These are phyloP conservation scores for Herpetotheres cachinnans DNA, from an alignment of 2,113 vertebrate genomes.

Conservation along the genomic window DNA sequence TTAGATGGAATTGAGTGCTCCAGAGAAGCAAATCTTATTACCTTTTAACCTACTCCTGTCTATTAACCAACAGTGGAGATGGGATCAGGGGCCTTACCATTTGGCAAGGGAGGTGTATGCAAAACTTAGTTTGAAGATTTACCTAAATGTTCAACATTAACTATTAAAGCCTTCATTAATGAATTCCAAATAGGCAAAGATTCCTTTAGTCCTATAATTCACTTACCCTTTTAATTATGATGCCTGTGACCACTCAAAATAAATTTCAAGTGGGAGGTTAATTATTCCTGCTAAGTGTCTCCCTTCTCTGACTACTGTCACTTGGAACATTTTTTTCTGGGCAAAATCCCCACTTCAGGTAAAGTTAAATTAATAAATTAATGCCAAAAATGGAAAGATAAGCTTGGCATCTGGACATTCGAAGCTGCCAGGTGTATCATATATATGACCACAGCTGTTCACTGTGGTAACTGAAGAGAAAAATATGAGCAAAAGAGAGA, in stretches of 20 bases:
- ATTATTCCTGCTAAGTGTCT: not conserved
- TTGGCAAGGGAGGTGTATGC: not conserved
- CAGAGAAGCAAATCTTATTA: conserved; percentile 31
- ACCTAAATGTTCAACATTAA: not conserved
- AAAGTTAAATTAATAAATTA: not conserved
- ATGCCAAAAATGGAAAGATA: not conserved
- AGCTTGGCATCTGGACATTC: conserved; percentile 40
- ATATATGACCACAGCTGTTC: conserved; percentile 33
- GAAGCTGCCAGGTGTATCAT: conserved; percentile 14
- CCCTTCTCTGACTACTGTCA: not conserved
- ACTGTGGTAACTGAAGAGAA: conserved; percentile 8
- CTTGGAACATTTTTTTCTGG: not conserved
- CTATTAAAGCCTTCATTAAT: not conserved
- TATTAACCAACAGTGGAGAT: not conserved
- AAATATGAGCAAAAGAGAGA: not conserved
- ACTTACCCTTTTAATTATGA: not conserved
- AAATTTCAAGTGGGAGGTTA: not conserved
- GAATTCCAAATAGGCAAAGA: not conserved
- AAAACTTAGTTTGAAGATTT: not conserved
- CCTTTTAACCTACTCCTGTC: not conserved
- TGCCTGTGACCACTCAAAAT: not conserved
- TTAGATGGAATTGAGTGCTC: conserved; percentile 13
- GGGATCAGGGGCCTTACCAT: not conserved
- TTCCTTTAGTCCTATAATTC: not conserved
- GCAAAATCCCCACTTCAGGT: not conserved